A percentile compares a stretch with the other conserved stretches of the same genome.
Evolutionary conservation across 2,888 invertebrate species (phyloP).

Genomic region (Hyppa rectilinea): DNA sequence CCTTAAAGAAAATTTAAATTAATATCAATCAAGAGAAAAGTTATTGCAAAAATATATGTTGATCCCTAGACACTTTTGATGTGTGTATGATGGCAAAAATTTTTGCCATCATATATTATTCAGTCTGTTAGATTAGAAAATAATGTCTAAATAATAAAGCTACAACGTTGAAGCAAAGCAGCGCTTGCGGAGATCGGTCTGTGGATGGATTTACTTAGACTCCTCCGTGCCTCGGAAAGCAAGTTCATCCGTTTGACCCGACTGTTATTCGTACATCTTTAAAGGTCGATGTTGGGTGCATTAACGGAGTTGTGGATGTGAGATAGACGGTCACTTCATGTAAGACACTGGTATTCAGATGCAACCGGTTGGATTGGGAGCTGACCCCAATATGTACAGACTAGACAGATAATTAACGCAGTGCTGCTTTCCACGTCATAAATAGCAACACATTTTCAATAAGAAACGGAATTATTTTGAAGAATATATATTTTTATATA

Average conservation of each 20-base stretch:
- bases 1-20: too few relatives aligned
- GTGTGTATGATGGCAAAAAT: not conserved
- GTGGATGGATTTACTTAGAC: not conserved
- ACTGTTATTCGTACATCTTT: not conserved
- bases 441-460: too few relatives aligned
- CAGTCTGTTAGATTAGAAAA: not conserved
- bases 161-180: not conserved
- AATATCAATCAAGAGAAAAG: too few relatives aligned
- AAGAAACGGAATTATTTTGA: too few relatives aligned
- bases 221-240: not conserved
- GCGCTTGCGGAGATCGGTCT: not conserved
- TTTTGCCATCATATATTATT: not conserved
- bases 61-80: too few relatives aligned
- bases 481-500: too few relatives aligned
- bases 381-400: not conserved
- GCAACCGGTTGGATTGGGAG: not conserved
- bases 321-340: too few relatives aligned
- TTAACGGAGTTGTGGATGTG: not conserved
- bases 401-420: not conserved
- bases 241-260: not conserved
- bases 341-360: not conserved
- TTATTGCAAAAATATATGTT: too few relatives aligned
- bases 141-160: not conserved
- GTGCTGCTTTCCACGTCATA: not conserved
- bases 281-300: not conserved